Conservation (phyloP, 2,888 invertebrate species). For the Lithophane socia region DNA sequence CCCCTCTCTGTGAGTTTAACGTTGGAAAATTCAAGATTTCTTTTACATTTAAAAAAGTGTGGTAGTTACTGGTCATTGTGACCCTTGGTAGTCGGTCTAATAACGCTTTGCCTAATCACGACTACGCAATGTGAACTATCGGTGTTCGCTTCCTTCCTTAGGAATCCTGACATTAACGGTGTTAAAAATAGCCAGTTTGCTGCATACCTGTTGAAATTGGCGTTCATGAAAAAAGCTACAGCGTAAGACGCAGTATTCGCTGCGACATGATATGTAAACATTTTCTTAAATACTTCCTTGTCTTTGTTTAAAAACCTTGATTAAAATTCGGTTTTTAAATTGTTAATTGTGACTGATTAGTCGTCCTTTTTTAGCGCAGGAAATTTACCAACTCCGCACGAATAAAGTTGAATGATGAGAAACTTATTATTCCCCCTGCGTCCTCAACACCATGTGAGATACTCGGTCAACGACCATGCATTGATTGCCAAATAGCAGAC, state of each 20-base stretch:
- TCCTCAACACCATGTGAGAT: slow-evolving; percentile 60
- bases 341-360: slow-evolving; percentile 44
- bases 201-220: slow-evolving; percentile 67
- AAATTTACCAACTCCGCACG: slow-evolving; percentile 15
- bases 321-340: slow-evolving; percentile 39
- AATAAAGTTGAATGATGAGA: slow-evolving; percentile 32
- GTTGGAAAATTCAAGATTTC: neutral
- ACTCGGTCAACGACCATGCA: slow-evolving; percentile 69
- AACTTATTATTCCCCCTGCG: slow-evolving; percentile 65
- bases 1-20: neutral
- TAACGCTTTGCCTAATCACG: slow-evolving; percentile 39
- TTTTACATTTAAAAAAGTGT: neutral
- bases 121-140: slow-evolving; percentile 43
- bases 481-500: slow-evolving; percentile 67
- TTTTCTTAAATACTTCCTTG: slow-evolving; percentile 48
- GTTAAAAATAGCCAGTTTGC: slow-evolving; percentile 68
- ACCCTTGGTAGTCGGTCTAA: neutral
- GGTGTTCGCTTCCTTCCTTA: slow-evolving; percentile 56
- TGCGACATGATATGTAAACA: slow-evolving; percentile 42
- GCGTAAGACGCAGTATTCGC: slow-evolving; percentile 14
- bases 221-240: slow-evolving; percentile 50
- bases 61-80: neutral
- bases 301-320: slow-evolving; percentile 57
- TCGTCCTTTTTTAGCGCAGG: neutral
- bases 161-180: slow-evolving; percentile 61